Percentiles rank a stretch among this genome's conserved stretches.
These are phyloP conservation scores for Anhinga rufa DNA, from an alignment of 2,113 vertebrate species.

Conservation along the genomic window DNA sequence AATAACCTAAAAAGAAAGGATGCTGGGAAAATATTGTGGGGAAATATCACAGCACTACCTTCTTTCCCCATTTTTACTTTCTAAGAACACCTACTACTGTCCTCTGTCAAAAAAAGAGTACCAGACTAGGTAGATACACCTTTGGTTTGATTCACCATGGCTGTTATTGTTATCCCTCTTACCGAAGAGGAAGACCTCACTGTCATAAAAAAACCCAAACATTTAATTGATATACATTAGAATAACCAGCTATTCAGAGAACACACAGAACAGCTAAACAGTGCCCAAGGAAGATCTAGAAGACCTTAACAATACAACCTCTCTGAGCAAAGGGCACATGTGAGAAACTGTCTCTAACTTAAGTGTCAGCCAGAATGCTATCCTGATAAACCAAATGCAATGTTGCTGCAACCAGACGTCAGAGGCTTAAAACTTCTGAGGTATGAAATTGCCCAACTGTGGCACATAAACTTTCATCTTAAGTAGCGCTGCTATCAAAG, in stretches of 20 bases:
- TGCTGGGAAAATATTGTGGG: neutral
- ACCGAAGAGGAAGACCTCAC: neutral
- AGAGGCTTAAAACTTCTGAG: neutral
- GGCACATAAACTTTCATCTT: neutral
- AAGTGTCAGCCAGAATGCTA: neutral
- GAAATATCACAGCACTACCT: neutral
- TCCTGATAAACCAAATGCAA: neutral
- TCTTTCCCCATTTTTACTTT: neutral
- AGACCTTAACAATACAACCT: neutral
- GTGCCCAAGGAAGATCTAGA: neutral
- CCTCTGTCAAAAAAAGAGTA: neutral
- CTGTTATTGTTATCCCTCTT: neutral
- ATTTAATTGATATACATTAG: neutral
- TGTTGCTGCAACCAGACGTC: accelerated
- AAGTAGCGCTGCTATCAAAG: neutral
- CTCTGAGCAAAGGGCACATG: neutral
- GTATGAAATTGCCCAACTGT: neutral
- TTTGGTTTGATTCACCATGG: neutral
- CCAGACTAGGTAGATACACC: neutral
- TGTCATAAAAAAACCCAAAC: neutral
- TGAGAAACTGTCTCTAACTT: neutral
- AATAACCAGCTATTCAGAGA: neutral
- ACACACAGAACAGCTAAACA: neutral
- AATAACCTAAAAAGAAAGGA: neutral
- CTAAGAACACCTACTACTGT: neutral